These are phyloP conservation scores for Eulemur macaco DNA, from an alignment of 2,113 vertebrate genomes.

Conservation along the genomic window DNA sequence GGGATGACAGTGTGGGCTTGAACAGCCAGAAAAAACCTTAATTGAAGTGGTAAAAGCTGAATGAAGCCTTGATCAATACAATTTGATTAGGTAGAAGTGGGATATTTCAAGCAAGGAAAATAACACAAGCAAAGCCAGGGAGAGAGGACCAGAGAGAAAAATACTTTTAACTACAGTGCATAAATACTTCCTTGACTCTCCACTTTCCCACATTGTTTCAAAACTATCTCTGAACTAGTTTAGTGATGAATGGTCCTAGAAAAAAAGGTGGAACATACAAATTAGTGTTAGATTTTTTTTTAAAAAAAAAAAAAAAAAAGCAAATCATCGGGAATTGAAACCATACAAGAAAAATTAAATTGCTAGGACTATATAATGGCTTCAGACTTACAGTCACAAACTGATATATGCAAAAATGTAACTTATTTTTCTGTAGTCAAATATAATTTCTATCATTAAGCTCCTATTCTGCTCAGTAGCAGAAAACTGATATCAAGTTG, in stretches of 20 bases:
- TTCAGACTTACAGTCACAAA: conserved; percentile 68
- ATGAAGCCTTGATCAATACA: conserved; percentile 14
- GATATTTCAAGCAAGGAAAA: background rate
- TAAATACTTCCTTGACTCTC: background rate
- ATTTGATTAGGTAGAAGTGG: conserved; percentile 23
- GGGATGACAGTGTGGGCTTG: background rate
- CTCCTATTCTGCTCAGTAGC: conserved; percentile 59
- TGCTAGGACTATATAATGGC: conserved; percentile 57
- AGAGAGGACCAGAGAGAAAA: background rate
- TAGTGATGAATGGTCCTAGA: conserved; percentile 13
- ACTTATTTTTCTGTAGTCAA: conserved; percentile 75
- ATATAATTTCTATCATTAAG: conserved; percentile 77
- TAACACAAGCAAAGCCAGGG: background rate
- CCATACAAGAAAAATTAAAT: conserved; percentile 69
- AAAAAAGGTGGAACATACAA: conserved; percentile 28
- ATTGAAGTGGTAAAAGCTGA: background rate
- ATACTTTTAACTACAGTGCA: background rate
- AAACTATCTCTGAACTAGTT: conserved; percentile 17
- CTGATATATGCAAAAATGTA: conserved; percentile 70
- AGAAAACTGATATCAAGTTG: conserved; percentile 65
- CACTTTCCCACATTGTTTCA: conserved; percentile 46
- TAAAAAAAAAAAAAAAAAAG: conserved; percentile 47
- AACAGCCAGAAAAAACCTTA: background rate
- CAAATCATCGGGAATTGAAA: conserved; percentile 64
- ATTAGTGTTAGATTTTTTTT: conserved; percentile 19